Evolutionary conservation across 92 coral and sea anemone genomes (phyloP), one percentile per base, ranked within the genome.

Genomic region (Parazoanthus atlanticus): DNA sequence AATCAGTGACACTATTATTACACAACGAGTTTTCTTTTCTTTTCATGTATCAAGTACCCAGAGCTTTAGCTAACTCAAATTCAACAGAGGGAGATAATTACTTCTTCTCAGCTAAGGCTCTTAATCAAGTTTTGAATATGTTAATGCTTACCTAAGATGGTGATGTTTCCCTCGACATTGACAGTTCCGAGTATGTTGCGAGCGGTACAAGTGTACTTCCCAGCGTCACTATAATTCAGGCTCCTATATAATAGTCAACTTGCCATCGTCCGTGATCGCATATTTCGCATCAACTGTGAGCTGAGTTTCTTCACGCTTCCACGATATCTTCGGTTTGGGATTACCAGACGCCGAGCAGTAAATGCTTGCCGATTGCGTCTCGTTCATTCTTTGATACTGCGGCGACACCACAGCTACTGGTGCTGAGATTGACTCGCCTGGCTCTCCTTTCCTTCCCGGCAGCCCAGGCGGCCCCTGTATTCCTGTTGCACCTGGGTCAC

Each of bases 301-400:
- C 33, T 34, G 1, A 75, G 69, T 29, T 7, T 38, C 86, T 56
- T 41, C 69, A 6, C 61, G 90, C 33, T 66, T 67, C 90, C 90
- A 88, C 30, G 76, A 64, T 74, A 88, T 4, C 43, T 7, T 80
- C 11, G 90, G 90, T 79, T 78, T 65, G 8, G 90, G 90, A 38
- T 88, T 88, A 26, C 90, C 90, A 1, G 90, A 34, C n/a, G 77
- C 78, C 21, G 90, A 88, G 46, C 90, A 88, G 58, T 76, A 31
- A 36, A 88, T 56, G 32, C 38, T 36, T 16, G 86, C 90, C 21
- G 85, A 34, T 41, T 66, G 84, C 25, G 61, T 88, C n/a, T 76
- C 86, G 23, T 78, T 79, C 76, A 43, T 21, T 15, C 43, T 79
- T 61, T 58, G 61, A 40, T n/a, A 8, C 23, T 41, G 66, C 13